Evolutionary conservation across 1,140 invertebrate species (phyloP), one percentile per base, ranked within the genome.

Genomic region (Globodera ellingtonae): DNA sequence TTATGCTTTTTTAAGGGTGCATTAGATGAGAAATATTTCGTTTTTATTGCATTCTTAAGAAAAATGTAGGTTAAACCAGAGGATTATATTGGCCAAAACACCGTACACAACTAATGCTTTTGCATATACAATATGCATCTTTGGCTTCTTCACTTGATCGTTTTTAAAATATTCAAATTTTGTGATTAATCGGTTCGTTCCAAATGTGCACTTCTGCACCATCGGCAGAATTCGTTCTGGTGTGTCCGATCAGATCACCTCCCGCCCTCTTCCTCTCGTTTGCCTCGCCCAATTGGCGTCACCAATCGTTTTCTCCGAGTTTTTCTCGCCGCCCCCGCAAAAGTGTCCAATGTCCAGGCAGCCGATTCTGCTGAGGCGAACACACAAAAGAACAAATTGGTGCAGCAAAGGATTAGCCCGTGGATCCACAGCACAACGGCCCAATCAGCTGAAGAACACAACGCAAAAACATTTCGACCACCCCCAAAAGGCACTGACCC

Each of bases 301-400:
- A 44, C 74, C 15, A 66, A 9, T 67, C n/a, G 24, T 78, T 78
- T 66, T 9, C 48, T 35, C 13, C 59, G 24, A 21, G 18, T 79
- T 48, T 75, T 47, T 10, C 67, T 84, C 7, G 24, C 13, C 4
- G 24, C n/a, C 15, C 10, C 5, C 7, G 21, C n/a, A 35, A 70
- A 85, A 24, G 80, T 84, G 18, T 82, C 82, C 10, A 82, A 10
- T 6, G 87, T 89, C 87, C 88, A 89, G 21, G 82, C 72, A 13
- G 87, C 88, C 6, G 87, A 80, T 48, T 79, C 81, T 15, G 84
- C 81, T 18, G 82, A 83, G 13, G 80, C 79, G 24, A 89, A 82
- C 13, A 83, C 46, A 69, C 88, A 88, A 78, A 89, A 88, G 56
- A 88, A 82, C 15, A 66, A 73, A 78, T 88, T 88, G 9, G 83